These are phyloP conservation scores for Megaustenia siamemsis DNA, from an alignment of 2,888 invertebrate species.

Conservation along the genomic window DNA sequence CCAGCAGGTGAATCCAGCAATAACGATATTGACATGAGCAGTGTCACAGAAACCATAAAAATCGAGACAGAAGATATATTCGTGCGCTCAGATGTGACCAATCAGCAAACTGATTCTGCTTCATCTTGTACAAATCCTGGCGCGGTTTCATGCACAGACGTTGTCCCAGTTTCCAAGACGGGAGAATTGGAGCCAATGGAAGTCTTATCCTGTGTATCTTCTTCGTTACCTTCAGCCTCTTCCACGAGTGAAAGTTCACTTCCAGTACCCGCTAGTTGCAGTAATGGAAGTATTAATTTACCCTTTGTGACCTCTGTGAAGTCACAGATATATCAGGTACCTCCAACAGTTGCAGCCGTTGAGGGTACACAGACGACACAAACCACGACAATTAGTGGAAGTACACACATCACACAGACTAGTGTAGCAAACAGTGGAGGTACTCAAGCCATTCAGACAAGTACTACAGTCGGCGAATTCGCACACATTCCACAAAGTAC, in stretches of 20 bases:
- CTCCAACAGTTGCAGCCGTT: constrained; percentile 62
- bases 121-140: neutral
- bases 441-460: too few relatives aligned
- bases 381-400: too few relatives aligned
- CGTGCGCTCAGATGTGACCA: neutral
- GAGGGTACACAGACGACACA: constrained; percentile 37
- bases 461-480: too few relatives aligned
- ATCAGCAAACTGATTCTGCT: neutral
- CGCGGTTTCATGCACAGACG: neutral
- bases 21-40: neutral
- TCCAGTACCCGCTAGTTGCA: neutral
- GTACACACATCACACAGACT: too few relatives aligned
- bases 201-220: neutral
- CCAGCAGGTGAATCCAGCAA: neutral
- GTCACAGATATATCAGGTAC: constrained; percentile 61
- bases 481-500: too few relatives aligned
- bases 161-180: constrained; percentile 40
- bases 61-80: constrained; percentile 10
- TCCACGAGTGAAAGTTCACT: neutral
- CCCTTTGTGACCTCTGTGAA: constrained; percentile 43
- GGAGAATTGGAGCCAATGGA: constrained; percentile 40
- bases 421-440: too few relatives aligned
- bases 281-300: constrained; percentile 1
- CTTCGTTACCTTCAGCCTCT: constrained; percentile 20
- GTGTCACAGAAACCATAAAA: neutral